A percentile compares a stretch with the other conserved stretches of the same genome.
phyloP scores from a whole-genome alignment of 2,888 invertebrate species.

The Didymodactylos carnosus region DNA sequence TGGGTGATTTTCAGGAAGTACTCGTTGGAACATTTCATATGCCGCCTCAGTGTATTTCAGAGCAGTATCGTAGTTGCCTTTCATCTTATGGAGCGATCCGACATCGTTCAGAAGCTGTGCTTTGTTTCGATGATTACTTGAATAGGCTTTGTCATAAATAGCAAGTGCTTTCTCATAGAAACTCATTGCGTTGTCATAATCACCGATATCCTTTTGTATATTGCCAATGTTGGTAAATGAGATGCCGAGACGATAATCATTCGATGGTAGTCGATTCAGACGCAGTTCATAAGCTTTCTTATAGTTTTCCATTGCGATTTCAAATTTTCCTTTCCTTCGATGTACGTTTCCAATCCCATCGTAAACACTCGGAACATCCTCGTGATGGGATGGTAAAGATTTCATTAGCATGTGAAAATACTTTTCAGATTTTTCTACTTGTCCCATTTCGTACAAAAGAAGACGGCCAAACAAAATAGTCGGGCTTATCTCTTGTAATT shows the following conservation, averaged over 20 bases:
- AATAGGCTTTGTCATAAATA: not conserved
- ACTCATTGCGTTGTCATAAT: not conserved
- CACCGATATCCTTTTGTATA: not conserved
- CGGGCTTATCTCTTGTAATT: no score
- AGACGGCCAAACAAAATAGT: no score
- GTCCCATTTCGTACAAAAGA: not conserved
- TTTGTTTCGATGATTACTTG: not conserved
- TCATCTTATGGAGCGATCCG: not conserved
- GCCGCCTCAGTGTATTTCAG: not conserved
- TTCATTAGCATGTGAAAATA: not conserved
- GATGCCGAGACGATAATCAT: not conserved
- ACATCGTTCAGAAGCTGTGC: not conserved
- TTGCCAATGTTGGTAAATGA: not conserved
- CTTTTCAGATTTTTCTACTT: not conserved
- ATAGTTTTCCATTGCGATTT: not conserved
- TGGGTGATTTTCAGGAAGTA: not conserved
- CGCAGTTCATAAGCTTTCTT: not conserved
- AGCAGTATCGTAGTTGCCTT: not conserved
- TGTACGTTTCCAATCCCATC: not conserved
- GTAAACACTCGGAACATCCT: not conserved
- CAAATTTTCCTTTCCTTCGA: not conserved
- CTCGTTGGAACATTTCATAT: not conserved
- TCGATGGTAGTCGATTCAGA: not conserved
- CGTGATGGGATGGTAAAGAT: not conserved
- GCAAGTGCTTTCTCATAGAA: not conserved